Base-by-base conservation (phyloP, 2,888 invertebrate species). In the Hecatera dysodea region DNA sequence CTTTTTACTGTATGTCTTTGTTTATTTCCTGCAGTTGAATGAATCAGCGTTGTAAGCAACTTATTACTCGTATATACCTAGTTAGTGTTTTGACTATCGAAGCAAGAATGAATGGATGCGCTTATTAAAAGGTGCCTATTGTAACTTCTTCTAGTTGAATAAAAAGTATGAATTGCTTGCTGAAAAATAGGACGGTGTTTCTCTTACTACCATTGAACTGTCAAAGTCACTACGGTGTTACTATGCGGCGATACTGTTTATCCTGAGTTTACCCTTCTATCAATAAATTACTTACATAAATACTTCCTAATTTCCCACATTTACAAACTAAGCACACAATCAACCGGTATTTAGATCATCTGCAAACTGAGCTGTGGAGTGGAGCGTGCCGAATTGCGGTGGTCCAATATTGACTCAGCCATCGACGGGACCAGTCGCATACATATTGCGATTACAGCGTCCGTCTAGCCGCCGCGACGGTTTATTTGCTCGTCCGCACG, bases 361-460 rank as follows among this genome's bases (percentile, higher is more conserved):
- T 81, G 82, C 78, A 81, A 76, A 79, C 81, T 77, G 67, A 65
- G 74, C 68, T 57, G 71, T 86, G 74, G 74, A 80, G 71, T 65
- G 81, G 64, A 83, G 82, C 83, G 82, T 80, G 81, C 83, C 78
- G 73, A 64, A 72, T 63, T 75, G 71, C 59, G 90, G 92, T 90
- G 91, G 91, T 92, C 92, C 87, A 87, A 89, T 90, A 91, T 90
- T 89, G 86, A 87, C 88, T 84, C 53, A 81, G 75, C 86, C 80
- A 89, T 88, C 73, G 87, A 84, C 71, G 76, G 75, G 75, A 61
- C 82, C 76, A 78, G 81, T 85, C 83, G 89, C 88, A 90, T 90
- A 89, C 86, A 81, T 86, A 90, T 84, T 75, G 84, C 74, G 81
- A 79, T 83, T 82, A 80, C 79, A 62, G 48, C 82, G 87, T 86